Conservation (phyloP, 2,888 invertebrate genomes). For the Apeira syringaria region DNA sequence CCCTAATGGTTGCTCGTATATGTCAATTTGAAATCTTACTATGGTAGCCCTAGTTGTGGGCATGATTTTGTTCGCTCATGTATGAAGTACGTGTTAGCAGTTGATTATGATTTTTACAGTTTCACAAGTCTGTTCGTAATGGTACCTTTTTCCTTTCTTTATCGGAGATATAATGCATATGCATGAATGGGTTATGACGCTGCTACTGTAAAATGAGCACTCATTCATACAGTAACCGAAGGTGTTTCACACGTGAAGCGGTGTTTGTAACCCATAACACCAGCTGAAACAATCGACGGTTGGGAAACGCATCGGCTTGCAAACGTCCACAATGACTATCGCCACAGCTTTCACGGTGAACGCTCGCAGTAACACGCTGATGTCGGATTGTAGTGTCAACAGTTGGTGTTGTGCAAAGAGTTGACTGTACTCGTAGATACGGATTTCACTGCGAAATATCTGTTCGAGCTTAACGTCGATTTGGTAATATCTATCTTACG, state of each 20-base stretch:
- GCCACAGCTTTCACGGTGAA: neutral
- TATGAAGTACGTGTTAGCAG: too few species aligned
- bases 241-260: constrained; percentile 9
- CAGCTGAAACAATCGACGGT: constrained; percentile 18
- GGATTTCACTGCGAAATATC: constrained; percentile 7
- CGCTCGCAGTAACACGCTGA: neutral
- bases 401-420: constrained; percentile 16
- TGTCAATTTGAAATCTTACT: too few species aligned
- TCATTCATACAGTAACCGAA: neutral
- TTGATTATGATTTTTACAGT: too few species aligned
- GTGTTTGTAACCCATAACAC: constrained; percentile 18
- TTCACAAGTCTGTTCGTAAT: neutral
- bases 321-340: constrained; percentile 8
- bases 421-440: neutral
- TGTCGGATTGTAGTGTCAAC: constrained; percentile 13
- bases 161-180: too few species aligned
- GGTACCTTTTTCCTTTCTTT: too few species aligned
- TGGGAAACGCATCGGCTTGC: constrained; percentile 16
- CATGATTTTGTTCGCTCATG: too few species aligned
- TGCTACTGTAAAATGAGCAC: neutral
- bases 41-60: too few species aligned
- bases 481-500: neutral
- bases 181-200: neutral
- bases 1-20: too few species aligned
- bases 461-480: neutral